A percentile compares a stretch with the other conserved stretches of the same genome.
Evolutionary conservation across 2,113 vertebrate species (phyloP).

Genomic region (Rallus limicola): DNA sequence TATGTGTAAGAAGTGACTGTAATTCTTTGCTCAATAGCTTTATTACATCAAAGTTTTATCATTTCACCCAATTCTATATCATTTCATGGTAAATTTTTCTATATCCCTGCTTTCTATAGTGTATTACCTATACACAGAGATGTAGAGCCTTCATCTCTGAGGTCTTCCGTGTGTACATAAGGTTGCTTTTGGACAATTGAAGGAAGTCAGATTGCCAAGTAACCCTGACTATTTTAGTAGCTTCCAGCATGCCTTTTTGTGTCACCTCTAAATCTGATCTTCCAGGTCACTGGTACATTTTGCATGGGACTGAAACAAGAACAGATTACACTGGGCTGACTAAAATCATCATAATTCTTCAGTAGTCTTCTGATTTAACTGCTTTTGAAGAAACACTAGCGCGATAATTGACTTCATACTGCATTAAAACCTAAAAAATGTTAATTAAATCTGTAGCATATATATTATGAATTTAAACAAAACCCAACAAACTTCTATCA

Average conservation of each 20-base stretch:
- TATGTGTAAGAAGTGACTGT: background rate
- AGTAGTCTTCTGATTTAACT: background rate
- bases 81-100: background rate
- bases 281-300: rapidly evolving
- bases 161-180: background rate
- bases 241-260: background rate
- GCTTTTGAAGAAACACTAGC: background rate
- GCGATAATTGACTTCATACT: background rate
- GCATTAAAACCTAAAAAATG: background rate
- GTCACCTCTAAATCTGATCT: background rate
- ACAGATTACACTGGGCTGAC: background rate
- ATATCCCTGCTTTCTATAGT: background rate
- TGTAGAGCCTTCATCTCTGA: background rate
- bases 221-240: background rate
- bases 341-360: background rate
- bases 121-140: background rate
- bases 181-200: background rate
- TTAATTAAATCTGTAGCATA: background rate
- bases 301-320: background rate
- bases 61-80: background rate
- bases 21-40: background rate
- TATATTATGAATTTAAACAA: background rate
- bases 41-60: background rate
- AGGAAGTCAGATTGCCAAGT: background rate
- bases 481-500: background rate